Conservation (phyloP, 2,888 invertebrate species). For the Pammene fasciana region DNA sequence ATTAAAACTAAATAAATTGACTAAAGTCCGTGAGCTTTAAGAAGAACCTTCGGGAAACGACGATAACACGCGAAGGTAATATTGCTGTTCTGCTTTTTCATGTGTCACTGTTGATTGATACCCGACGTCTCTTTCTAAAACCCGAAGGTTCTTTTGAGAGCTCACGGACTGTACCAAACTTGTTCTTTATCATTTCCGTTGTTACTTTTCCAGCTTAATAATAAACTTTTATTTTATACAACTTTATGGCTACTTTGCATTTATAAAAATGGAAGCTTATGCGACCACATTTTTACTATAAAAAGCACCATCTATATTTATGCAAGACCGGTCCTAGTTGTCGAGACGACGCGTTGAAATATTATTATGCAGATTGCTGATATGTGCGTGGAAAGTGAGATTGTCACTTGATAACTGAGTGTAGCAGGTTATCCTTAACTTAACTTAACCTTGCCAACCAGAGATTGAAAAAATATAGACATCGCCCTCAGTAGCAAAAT, state of each 20-base stretch:
- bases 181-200: not conserved
- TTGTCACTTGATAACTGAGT: slow-evolving; percentile 11
- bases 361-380: slow-evolving; percentile 25
- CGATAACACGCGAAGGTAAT: too few relatives aligned
- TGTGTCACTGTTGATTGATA: too few relatives aligned
- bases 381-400: slow-evolving; percentile 23
- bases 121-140: too few relatives aligned
- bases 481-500: too few relatives aligned
- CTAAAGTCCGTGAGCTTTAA: too few relatives aligned
- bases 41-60: too few relatives aligned
- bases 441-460: not conserved
- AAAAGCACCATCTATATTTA: slow-evolving; percentile 24
- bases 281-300: slow-evolving; percentile 30
- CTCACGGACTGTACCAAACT: too few relatives aligned
- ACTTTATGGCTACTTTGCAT: slow-evolving; percentile 24
- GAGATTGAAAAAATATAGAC: too few relatives aligned
- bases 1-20: too few relatives aligned
- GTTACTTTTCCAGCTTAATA: slow-evolving; percentile 9
- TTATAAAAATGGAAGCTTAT: slow-evolving; percentile 24
- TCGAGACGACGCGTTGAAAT: slow-evolving; percentile 9
- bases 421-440: slow-evolving; percentile 7
- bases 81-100: too few relatives aligned
- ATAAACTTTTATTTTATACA: slow-evolving; percentile 20
- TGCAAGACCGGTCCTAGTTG: slow-evolving; percentile 15
- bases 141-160: too few relatives aligned